Conservation (phyloP, 2,797 vertebrate species). For the Periophthalmus magnuspinnatus region DNA sequence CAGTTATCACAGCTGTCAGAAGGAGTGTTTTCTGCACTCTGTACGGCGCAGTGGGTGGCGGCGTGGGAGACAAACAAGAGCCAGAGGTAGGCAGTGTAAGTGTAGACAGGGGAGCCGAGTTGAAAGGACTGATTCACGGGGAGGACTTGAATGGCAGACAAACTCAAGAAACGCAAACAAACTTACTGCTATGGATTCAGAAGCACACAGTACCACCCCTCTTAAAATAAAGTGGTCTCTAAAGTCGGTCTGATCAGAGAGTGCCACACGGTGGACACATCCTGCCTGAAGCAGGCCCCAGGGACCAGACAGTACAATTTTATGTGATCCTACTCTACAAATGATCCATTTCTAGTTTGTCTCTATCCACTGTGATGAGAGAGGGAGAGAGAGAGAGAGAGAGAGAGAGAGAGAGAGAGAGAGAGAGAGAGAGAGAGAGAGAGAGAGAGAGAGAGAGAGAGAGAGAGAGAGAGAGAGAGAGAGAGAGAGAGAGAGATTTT, state of each 20-base stretch:
- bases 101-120: conserved; percentile 14
- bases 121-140: conserved; percentile 26
- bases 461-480: too few relatives aligned
- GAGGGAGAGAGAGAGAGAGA: too few relatives aligned
- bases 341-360: conserved; percentile 43
- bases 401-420: too few relatives aligned
- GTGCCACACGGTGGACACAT: conserved; percentile 58
- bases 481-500: too few relatives aligned
- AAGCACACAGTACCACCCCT: conserved; percentile 9
- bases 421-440: too few relatives aligned
- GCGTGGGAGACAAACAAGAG: conserved; percentile 39
- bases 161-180: conserved; percentile 21
- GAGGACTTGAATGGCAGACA: conserved; percentile 26
- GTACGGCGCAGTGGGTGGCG: conserved; percentile 44
- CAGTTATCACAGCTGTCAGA: conserved; percentile 70
- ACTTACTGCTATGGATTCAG: conserved; percentile 1
- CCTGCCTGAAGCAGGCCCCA: conserved; percentile 56
- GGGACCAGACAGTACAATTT: conserved; percentile 52
- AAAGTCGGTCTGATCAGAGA: conserved; percentile 56
- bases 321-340: conserved; percentile 50
- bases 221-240: conserved; percentile 35
- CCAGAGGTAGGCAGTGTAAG: conserved; percentile 5
- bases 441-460: too few relatives aligned
- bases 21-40: conserved; percentile 59
- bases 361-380: conserved; percentile 36